Percentiles rank a stretch among this genome's conserved stretches.
Evolutionary conservation across 2,113 vertebrate genomes (phyloP).

Genomic region (Silurus glanis): DNA sequence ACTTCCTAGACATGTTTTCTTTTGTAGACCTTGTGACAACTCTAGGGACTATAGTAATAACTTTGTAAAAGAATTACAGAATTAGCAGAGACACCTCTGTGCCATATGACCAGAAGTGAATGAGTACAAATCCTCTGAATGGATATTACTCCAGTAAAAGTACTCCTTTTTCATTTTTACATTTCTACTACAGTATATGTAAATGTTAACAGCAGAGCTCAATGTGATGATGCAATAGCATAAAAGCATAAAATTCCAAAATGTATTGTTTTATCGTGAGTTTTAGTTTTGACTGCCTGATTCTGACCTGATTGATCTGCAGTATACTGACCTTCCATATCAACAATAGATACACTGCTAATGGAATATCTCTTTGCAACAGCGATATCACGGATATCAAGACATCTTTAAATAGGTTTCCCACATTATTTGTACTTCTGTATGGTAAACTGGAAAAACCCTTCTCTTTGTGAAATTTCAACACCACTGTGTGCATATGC

Average conservation of each 20-base stretch:
- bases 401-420: background rate
- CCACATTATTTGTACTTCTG: background rate
- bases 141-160: no score
- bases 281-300: background rate
- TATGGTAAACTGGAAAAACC: background rate
- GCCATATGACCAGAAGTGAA: background rate
- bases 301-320: background rate
- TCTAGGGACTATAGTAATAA: background rate
- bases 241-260: background rate
- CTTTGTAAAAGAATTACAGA: background rate
- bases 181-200: background rate
- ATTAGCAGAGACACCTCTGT: background rate
- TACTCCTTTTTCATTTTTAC: no score
- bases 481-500: background rate
- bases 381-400: background rate
- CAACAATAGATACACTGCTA: no score
- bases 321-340: background rate
- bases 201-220: background rate
- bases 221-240: background rate
- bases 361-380: background rate
- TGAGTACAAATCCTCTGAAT: no score
- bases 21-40: background rate
- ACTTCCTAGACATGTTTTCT: background rate
- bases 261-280: background rate
- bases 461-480: background rate